Percentiles rank a stretch among this genome's conserved stretches.
These are phyloP conservation scores for Coecobrya sp. DNA, from an alignment of 2,888 invertebrate genomes.

Conservation along the genomic window DNA sequence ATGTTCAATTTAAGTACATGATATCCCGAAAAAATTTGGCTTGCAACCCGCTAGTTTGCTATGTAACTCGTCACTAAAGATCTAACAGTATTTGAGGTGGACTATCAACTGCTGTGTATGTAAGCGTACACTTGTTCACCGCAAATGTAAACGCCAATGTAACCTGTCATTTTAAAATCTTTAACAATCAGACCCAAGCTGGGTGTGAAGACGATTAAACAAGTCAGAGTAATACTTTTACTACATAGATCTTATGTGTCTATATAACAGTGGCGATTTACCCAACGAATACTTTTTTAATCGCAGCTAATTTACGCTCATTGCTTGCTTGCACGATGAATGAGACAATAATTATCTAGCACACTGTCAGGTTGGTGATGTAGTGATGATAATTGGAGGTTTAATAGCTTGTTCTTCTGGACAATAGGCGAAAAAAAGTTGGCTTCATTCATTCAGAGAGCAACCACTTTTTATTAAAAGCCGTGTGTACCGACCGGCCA, in stretches of 20 bases:
- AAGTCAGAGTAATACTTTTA: too few species aligned
- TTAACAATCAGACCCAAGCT: conserved; percentile 25
- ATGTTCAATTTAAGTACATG: neutral
- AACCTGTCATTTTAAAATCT: neutral
- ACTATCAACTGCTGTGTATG: too few species aligned
- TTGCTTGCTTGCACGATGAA: conserved; percentile 33
- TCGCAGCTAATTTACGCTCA: conserved; percentile 36
- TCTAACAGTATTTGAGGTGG: too few species aligned
- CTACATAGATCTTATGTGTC: neutral
- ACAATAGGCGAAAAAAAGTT: conserved; percentile 53
- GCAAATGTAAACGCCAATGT: neutral
- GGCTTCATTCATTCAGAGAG: neutral
- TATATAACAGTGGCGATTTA: neutral
- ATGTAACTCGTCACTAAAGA: too few species aligned
- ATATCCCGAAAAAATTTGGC: too few species aligned
- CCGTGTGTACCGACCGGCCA: too few species aligned
- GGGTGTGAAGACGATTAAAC: conserved; percentile 10
- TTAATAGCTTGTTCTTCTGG: conserved; percentile 64
- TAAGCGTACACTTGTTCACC: too few species aligned
- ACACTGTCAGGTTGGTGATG: conserved; percentile 1
- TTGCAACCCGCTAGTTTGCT: too few species aligned
- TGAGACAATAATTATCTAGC: conserved; percentile 57
- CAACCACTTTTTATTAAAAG: too few species aligned
- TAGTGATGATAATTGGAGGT: conserved; percentile 57
- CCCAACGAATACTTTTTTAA: neutral